Evolutionary conservation across 2,888 invertebrate genomes (phyloP).

Genomic region (Cryptus armator): DNA sequence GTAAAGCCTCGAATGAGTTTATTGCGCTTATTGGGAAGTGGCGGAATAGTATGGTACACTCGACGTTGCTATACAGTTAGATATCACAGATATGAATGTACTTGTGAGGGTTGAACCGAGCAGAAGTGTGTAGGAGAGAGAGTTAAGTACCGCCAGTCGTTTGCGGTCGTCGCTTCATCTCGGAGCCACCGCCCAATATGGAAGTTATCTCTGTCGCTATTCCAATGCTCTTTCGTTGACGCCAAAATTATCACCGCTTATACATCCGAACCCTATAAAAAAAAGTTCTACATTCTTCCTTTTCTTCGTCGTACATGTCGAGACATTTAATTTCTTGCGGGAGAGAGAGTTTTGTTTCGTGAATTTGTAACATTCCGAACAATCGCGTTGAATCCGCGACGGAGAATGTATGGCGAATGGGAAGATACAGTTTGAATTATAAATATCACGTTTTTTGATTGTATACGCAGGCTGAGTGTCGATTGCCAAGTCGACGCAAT

Average conservation of each 20-base stretch:
- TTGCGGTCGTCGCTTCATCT: slow-evolving; percentile 70
- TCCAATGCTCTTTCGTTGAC: slow-evolving; percentile 37
- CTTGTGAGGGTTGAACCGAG: slow-evolving; percentile 42
- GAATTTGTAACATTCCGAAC: neutral
- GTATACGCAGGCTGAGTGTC: neutral
- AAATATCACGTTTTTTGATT: neutral
- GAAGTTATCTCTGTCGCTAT: slow-evolving; percentile 64
- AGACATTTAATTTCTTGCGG: neutral
- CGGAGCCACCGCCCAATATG: slow-evolving; percentile 76
- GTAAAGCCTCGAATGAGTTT: slow-evolving; percentile 84
- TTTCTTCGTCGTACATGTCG: neutral
- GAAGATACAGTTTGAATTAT: neutral
- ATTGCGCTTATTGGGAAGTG: slow-evolving; percentile 83
- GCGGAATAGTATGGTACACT: slow-evolving; percentile 52
- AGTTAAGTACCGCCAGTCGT: slow-evolving; percentile 72
- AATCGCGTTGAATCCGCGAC: neutral
- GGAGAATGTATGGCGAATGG: neutral
- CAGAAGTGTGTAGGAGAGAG: slow-evolving; percentile 72
- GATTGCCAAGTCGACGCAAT: neutral
- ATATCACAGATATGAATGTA: slow-evolving; percentile 1
- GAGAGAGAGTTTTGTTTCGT: slow-evolving; percentile 2
- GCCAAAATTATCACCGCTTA: slow-evolving; percentile 60
- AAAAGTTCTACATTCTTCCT: slow-evolving; percentile 68
- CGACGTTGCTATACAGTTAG: slow-evolving; percentile 22
- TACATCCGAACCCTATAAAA: slow-evolving; percentile 68